A percentile compares a stretch with the other conserved stretches of the same genome.
These are phyloP conservation scores for Hesperophylax magnus DNA, from an alignment of 1,140 invertebrate genomes.

Conservation along the genomic window DNA sequence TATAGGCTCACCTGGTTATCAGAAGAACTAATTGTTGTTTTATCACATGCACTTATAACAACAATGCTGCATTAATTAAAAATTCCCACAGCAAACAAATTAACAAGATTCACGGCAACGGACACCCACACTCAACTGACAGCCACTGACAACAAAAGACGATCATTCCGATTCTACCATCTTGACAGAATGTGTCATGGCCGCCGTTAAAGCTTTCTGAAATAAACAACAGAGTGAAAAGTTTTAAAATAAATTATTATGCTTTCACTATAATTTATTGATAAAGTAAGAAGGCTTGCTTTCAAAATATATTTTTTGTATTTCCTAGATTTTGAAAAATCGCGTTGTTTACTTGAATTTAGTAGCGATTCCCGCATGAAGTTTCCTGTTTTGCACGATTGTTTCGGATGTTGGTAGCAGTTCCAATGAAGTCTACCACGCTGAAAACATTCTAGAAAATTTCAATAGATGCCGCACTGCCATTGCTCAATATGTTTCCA, in stretches of 20 bases:
- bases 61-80: conserved; percentile 6
- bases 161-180: conserved; percentile 40
- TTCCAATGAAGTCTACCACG: too few species aligned
- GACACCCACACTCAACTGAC: conserved; percentile 45
- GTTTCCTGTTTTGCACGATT: neutral
- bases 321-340: too few species aligned
- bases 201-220: conserved; percentile 3
- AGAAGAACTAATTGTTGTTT: neutral
- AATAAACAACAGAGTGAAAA: neutral
- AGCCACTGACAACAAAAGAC: conserved; percentile 55
- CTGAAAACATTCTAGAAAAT: neutral
- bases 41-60: conserved; percentile 33
- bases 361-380: neutral
- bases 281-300: too few species aligned
- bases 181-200: conserved; percentile 46
- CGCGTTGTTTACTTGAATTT: too few species aligned
- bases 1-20: conserved; percentile 13
- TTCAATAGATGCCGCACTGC: neutral
- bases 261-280: too few species aligned
- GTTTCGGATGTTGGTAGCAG: too few species aligned
- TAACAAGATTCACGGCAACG: conserved; percentile 10
- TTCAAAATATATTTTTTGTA: too few species aligned
- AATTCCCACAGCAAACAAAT: conserved; percentile 23
- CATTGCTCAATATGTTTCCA: too few species aligned
- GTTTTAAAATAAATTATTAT: too few species aligned